Evolutionary conservation across 1,140 invertebrate genomes (phyloP).

Genomic region (Drosophila grimshawi): DNA sequence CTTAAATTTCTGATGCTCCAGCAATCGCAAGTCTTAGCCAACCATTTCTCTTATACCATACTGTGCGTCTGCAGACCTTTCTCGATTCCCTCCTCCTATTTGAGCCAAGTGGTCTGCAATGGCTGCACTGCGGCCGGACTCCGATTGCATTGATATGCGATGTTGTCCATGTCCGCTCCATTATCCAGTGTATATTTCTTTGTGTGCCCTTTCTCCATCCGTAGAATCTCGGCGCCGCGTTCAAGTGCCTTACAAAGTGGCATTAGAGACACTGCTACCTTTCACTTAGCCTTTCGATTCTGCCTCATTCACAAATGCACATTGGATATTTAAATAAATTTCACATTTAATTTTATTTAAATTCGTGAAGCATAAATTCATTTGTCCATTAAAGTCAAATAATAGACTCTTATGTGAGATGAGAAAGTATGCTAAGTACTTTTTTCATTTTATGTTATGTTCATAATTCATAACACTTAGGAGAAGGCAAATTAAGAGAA

Average conservation of each 20-base stretch:
- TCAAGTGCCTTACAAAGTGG: conserved; percentile 58
- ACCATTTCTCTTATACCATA: conserved; percentile 54
- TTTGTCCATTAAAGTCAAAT: no score
- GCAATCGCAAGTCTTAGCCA: conserved; percentile 39
- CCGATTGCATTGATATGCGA: conserved; percentile 37
- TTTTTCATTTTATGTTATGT: no score
- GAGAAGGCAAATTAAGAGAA: no score
- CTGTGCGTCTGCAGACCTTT: conserved; percentile 46
- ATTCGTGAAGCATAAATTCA: background rate
- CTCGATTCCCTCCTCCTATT: background rate
- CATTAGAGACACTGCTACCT: conserved; percentile 52
- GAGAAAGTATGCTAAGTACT: no score
- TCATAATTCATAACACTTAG: no score
- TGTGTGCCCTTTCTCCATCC: conserved; percentile 33
- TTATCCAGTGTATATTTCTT: conserved; percentile 58
- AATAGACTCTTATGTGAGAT: no score
- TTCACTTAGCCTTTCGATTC: conserved; percentile 48
- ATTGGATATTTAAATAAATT: conserved; percentile 1
- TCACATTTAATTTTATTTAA: background rate
- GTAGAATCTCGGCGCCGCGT: conserved; percentile 33
- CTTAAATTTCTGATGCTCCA: conserved; percentile 73
- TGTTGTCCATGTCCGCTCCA: conserved; percentile 55
- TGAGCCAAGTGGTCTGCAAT: background rate
- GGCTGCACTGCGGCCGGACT: conserved; percentile 60
- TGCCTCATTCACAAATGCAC: conserved; percentile 7